Percentiles rank a stretch among this genome's conserved stretches.
Conservation (phyloP, 2,888 invertebrate genomes). For the Brachylomia viminalis region DNA sequence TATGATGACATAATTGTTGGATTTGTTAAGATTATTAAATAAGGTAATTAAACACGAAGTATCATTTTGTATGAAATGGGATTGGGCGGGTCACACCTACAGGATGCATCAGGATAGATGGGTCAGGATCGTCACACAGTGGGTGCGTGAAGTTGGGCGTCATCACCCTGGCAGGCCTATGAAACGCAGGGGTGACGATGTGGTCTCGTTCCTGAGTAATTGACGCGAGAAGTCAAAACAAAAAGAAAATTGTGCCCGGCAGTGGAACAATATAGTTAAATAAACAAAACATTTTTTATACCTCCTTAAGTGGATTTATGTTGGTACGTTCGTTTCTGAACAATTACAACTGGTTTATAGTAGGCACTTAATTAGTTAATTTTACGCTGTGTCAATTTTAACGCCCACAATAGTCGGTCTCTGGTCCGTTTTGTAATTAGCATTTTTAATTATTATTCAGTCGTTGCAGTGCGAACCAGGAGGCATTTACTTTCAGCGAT, state of each 20-base stretch:
- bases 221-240: background rate
- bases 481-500: no score
- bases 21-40: background rate
- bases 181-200: background rate
- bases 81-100: background rate
- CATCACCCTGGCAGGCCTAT: background rate
- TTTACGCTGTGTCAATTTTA: conserved; percentile 19
- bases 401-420: background rate
- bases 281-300: background rate
- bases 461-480: background rate
- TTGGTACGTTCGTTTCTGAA: background rate
- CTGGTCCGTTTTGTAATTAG: background rate
- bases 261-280: background rate
- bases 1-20: background rate
- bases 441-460: background rate
- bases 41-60: background rate
- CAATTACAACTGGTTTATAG: background rate
- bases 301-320: background rate
- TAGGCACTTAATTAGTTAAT: conserved; percentile 15
- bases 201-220: background rate
- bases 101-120: background rate
- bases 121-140: background rate
- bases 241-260: background rate
- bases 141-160: background rate
- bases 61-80: background rate